These are phyloP conservation scores for Lepisosteus osseus DNA, from an alignment of 2,113 vertebrate species.

Conservation along the genomic window DNA sequence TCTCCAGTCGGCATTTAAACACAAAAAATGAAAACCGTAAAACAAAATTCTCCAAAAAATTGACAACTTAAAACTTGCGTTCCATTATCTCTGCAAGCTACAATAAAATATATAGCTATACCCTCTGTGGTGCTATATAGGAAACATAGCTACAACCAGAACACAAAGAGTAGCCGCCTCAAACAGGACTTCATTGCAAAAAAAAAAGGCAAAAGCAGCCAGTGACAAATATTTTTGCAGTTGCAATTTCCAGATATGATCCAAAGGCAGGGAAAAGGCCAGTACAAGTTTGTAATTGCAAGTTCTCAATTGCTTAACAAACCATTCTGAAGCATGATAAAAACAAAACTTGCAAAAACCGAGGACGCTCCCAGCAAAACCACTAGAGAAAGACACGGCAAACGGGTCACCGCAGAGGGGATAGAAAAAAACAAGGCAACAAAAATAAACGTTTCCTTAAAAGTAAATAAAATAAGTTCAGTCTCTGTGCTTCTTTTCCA, in stretches of 20 bases:
- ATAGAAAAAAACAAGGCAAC: background rate
- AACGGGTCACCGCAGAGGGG: constrained; percentile 13
- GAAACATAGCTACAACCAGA: constrained; percentile 39
- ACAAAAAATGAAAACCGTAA: background rate
- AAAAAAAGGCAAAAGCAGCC: constrained; percentile 16
- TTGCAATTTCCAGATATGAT: constrained; percentile 31
- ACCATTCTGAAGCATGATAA: constrained; percentile 42
- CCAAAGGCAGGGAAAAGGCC: constrained; percentile 23
- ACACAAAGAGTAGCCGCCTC: constrained; percentile 67
- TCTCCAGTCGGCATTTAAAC: constrained; percentile 50
- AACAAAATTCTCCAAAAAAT: constrained; percentile 29
- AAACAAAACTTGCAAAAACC: constrained; percentile 56
- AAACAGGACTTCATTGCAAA: constrained; percentile 58
- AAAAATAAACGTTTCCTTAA: background rate
- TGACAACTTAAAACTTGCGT: constrained; percentile 38
- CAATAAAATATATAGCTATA: constrained; percentile 33
- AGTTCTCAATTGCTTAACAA: constrained; percentile 53
- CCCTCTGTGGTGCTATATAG: constrained; percentile 46
- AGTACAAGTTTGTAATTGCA: constrained; percentile 33
- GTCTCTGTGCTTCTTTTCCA: constrained; percentile 43
- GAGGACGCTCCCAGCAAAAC: constrained; percentile 35
- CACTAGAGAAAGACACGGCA: constrained; percentile 18
- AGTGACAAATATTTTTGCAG: background rate
- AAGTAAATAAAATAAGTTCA: constrained; percentile 24
- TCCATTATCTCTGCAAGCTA: constrained; percentile 39